Conservation (phyloP, 1,140 invertebrate genomes). For the Proctacanthus coquilletti region DNA sequence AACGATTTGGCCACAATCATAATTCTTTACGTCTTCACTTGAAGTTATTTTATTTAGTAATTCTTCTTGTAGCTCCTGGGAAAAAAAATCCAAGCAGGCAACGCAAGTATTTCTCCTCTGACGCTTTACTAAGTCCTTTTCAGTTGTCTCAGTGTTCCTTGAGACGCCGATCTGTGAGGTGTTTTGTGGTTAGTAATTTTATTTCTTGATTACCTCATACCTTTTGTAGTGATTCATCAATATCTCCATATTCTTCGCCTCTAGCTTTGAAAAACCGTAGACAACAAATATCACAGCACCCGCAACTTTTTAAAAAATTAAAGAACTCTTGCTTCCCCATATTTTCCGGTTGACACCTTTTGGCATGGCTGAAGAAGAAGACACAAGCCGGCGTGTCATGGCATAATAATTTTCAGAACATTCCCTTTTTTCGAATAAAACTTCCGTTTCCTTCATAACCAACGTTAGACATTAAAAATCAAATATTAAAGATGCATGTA, state of each 20-base stretch:
- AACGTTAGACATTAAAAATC: no score
- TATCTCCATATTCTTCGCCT: conserved; percentile 30
- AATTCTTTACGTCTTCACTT: conserved; percentile 23
- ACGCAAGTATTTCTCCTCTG: conserved; percentile 34
- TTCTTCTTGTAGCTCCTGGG: conserved; percentile 31
- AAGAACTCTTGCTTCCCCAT: conserved; percentile 29
- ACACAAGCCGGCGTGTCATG: no score
- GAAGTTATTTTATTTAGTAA: conserved; percentile 30
- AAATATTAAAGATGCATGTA: no score
- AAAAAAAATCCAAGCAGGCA: conserved; percentile 46
- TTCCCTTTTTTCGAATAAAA: no score
- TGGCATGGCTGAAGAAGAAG: no score
- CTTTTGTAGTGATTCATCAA: conserved; percentile 22
- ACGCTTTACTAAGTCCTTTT: no score
- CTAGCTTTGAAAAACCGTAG: conserved; percentile 34
- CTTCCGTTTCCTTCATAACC: no score
- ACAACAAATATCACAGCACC: conserved; percentile 37
- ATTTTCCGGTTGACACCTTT: no score
- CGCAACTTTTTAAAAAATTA: conserved; percentile 25
- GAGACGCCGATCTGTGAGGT: not conserved
- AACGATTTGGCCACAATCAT: conserved; percentile 28
- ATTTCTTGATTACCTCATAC: conserved; percentile 15
- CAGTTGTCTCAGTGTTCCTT: conserved; percentile 5
- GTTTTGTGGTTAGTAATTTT: not conserved
- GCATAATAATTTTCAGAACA: no score